A percentile compares a stretch with the other conserved stretches of the same genome.
Conservation (phyloP, 2,113 vertebrate species). For the Geothlypis trichas region DNA sequence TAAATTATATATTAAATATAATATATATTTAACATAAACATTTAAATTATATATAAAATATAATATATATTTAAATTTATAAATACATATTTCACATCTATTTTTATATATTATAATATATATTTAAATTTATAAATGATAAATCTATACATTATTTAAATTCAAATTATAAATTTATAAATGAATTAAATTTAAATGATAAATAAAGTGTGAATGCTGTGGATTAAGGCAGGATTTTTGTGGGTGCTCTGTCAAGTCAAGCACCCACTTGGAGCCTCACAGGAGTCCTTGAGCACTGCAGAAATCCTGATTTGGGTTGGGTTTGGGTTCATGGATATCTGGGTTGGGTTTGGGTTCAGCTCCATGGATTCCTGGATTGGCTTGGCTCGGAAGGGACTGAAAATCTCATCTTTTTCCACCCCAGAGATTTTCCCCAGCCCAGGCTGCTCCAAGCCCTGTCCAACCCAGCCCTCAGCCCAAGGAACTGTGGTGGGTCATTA, state of each 20-base stretch:
- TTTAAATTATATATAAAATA: too few relatives aligned
- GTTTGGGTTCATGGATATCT: too few relatives aligned
- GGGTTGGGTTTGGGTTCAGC: neutral
- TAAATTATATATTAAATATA: too few relatives aligned
- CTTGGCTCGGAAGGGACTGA: too few relatives aligned
- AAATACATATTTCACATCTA: too few relatives aligned
- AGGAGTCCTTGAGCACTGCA: neutral
- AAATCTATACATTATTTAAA: too few relatives aligned
- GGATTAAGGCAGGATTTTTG: too few relatives aligned
- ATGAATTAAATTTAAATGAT: neutral
- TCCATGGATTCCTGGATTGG: neutral
- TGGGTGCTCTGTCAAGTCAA: neutral
- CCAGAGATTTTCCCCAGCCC: neutral
- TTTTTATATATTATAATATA: too few relatives aligned
- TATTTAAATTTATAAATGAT: too few relatives aligned
- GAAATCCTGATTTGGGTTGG: neutral
- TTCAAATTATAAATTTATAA: neutral
- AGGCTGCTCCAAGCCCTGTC: neutral
- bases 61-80: too few relatives aligned
- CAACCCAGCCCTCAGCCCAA: neutral
- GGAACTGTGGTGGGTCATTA: neutral
- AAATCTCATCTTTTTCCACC: neutral
- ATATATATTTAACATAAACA: too few relatives aligned
- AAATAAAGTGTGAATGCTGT: rapidly evolving
- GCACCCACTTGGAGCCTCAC: rapidly evolving